Evolutionary conservation across 2,888 invertebrate species (phyloP).

Genomic region (Orchestes rusci): DNA sequence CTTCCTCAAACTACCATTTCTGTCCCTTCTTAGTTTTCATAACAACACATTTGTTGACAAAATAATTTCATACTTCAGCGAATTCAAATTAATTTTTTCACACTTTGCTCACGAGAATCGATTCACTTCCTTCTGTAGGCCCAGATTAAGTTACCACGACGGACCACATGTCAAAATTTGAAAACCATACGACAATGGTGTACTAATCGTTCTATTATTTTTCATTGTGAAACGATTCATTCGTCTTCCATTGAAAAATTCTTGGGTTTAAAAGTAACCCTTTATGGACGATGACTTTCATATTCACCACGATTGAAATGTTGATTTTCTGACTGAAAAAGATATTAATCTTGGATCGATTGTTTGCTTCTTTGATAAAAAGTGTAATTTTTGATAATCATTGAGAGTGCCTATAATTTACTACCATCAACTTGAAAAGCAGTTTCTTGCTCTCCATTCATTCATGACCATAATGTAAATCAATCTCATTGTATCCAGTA

Average conservation of each 20-base stretch:
- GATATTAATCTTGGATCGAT: conserved; percentile 21
- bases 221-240: conserved; percentile 4
- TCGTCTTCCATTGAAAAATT: conserved; percentile 10
- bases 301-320: conserved; percentile 16
- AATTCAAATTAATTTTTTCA: conserved; percentile 20
- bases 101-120: conserved; percentile 12
- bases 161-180: conserved; percentile 27
- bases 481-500: no score
- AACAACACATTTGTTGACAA: conserved; percentile 17
- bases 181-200: conserved; percentile 25
- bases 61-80: conserved; percentile 24
- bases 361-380: conserved; percentile 12
- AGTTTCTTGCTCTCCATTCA: no score
- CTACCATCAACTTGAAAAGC: no score
- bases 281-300: conserved; percentile 21
- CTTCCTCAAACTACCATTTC: neutral
- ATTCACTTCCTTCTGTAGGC: conserved; percentile 12
- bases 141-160: conserved; percentile 16
- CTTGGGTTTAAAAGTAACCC: conserved; percentile 15
- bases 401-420: no score
- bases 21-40: neutral
- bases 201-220: conserved; percentile 29
- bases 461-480: no score
- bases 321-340: conserved; percentile 10
- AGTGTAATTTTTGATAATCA: conserved; percentile 9